Base-by-base conservation (phyloP, 2,113 vertebrate species). In the Balaeniceps rex region DNA sequence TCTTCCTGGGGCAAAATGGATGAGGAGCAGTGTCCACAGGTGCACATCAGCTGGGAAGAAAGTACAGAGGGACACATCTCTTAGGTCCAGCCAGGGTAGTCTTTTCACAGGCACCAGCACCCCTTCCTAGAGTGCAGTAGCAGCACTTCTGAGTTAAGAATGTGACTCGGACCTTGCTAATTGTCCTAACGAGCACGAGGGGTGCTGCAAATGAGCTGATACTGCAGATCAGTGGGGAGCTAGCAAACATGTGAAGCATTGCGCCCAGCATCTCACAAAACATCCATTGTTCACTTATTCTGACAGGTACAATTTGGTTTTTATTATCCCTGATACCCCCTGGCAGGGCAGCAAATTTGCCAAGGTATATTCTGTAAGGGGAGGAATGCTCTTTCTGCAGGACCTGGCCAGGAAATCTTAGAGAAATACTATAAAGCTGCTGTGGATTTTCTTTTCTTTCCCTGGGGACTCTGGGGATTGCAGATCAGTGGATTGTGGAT, bases 401-500 rank as follows among this genome's bases (percentile, higher is more conserved):
- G 74, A 65, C 54, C 34, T 52, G 52, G 23, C 55, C 69, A 38
- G 34, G 63, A 70, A 71, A 49, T 77, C 4, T 1, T 21, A 12
- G 26, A 77, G 42, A 58, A 86, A 58, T 14, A 12, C 38, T 11
- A 0, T 3, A 54, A 79, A 42, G 38, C 51, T 88, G 58, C 84
- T 47, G 60, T 77, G 91, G 70, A 87, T 94, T 91, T 91, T 95
- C 83, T 77, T 66, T 66, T 47, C 66, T 64, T 82, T 72, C 94
- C 61, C 93, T 69, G 71, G 91, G 87, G 76, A 64, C 61, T 38
- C 34, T 29, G 66, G 72, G 91, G 74, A 40, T 65, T 96, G 93
- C 66, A 90, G 83, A 93, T 66, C 58, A 66, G 92, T 0, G 40
- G 88, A 91, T 91, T 91, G 81, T 87, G 91, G 96, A 96, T 97